Base-by-base conservation (phyloP, 2,888 invertebrate genomes). In the Coenonympha arcania region DNA sequence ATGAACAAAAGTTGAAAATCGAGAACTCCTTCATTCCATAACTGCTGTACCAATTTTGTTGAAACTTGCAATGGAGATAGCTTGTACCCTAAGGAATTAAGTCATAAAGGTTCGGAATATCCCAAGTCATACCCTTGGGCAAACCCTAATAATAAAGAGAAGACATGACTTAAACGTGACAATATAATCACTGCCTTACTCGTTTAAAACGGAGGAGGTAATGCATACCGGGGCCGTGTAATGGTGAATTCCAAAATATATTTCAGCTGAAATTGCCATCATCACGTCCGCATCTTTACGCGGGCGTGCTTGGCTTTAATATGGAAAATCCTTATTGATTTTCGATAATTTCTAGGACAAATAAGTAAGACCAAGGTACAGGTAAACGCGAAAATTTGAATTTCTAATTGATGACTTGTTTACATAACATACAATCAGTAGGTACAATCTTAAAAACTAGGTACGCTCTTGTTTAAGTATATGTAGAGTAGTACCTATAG, bases 231-330 rank as follows among this genome's bases (percentile, higher is more conserved):
- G 31, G 50, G 42, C 33, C 36, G 26, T 31, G 48, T 55, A 47
- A 55, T 41, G 31, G 52, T 52, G 31, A 48, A 55, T 52, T 48
- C 44, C 44, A 50, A 48, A 45, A 55, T 50, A 52, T 50, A 54
- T 52, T 55, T 53, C 33, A 37, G 55, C 16, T 15, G 54, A 71
- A 73, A 70, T 67, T 67, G 64, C 69, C 71, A 69, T 65, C 70
- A 75, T 80, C 80, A 80, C 69, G 71, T 69, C 64, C 71, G 66
- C 60, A 59, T 60, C 48, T 57, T 55, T 54, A 53, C 54, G 47
- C 49, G 45, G 48, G 50, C 54, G 54, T 42, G 55, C 46, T 56
- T 48, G 41, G 56, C 44, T 51, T 57, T 53, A 53, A 59, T 56
- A 56, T 55, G 41, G 54, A 47, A 47, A 52, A 53, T 53, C 50